Conservation (phyloP, 2,113 vertebrate genomes). For the Aptenodytes forsteri region DNA sequence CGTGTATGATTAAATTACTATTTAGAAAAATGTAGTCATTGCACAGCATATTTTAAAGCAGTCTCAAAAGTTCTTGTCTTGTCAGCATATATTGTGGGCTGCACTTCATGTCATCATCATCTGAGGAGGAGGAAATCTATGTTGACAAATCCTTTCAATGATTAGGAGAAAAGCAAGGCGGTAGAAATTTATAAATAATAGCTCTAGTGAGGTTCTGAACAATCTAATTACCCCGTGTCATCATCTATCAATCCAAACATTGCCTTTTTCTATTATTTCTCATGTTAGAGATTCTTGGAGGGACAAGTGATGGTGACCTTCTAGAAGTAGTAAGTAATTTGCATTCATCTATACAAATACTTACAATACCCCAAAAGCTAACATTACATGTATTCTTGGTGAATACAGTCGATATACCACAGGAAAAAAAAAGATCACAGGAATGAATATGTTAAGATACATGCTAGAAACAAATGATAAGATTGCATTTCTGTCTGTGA, state of each 20-base stretch:
- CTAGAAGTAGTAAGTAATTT: not conserved
- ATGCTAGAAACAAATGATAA: not conserved
- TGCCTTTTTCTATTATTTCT: not conserved
- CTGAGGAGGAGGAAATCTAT: constrained; percentile 27
- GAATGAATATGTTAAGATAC: not conserved
- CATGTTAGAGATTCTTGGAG: not conserved
- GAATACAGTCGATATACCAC: not conserved
- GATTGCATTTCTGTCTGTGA: not conserved
- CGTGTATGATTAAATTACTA: not conserved
- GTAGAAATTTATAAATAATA: constrained; percentile 57
- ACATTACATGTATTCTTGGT: not conserved
- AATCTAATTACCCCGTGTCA: constrained; percentile 54
- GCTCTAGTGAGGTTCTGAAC: constrained; percentile 15
- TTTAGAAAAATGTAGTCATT: not conserved
- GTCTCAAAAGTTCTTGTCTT: constrained; percentile 19
- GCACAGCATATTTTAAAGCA: not conserved
- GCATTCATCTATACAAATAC: not conserved
- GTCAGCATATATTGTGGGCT: constrained; percentile 21
- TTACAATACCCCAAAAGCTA: not conserved
- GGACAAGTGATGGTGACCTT: constrained; percentile 9
- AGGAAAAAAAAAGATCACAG: not conserved
- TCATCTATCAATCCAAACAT: constrained; percentile 41
- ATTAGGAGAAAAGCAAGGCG: constrained; percentile 21
- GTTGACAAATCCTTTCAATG: constrained; percentile 57
- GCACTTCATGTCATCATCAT: not conserved